A percentile compares a stretch with the other conserved stretches of the same genome.
Conservation (phyloP, 1,140 invertebrate species). For the Bombyx mandarina region DNA sequence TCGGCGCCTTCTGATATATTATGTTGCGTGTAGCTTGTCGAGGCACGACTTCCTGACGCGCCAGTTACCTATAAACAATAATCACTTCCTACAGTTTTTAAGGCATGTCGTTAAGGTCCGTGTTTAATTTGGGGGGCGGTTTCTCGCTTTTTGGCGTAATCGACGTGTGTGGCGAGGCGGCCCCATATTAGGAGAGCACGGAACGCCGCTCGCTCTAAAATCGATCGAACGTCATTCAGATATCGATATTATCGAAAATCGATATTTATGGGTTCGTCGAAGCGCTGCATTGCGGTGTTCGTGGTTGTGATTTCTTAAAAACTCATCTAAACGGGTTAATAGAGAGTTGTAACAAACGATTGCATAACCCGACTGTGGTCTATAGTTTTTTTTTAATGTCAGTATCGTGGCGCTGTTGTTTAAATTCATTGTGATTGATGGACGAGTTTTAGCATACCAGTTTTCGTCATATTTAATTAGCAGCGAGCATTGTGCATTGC, state of each 20-base stretch:
- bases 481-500: too few species aligned
- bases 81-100: conserved; percentile 55
- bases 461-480: too few species aligned
- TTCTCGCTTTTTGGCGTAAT: conserved; percentile 30
- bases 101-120: conserved; percentile 36
- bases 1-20: conserved; percentile 3
- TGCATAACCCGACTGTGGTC: too few species aligned
- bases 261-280: not conserved
- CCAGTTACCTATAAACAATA: conserved; percentile 65
- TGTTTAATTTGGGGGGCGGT: conserved; percentile 41
- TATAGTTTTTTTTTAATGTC: too few species aligned
- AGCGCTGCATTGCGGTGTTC: too few species aligned
- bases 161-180: conserved; percentile 37
- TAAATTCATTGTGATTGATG: too few species aligned
- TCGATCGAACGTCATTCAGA: conserved; percentile 1
- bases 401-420: too few species aligned
- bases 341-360: conserved; percentile 7
- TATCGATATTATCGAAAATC: conserved; percentile 9
- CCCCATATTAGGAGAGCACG: conserved; percentile 30
- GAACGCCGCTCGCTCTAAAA: conserved; percentile 7
- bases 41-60: conserved; percentile 45
- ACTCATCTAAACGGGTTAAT: conserved; percentile 22
- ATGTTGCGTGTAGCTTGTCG: conserved; percentile 5
- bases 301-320: not conserved
- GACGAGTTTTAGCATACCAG: too few species aligned